Conservation (phyloP, 2,113 vertebrate species). For the Prolemur simus region DNA sequence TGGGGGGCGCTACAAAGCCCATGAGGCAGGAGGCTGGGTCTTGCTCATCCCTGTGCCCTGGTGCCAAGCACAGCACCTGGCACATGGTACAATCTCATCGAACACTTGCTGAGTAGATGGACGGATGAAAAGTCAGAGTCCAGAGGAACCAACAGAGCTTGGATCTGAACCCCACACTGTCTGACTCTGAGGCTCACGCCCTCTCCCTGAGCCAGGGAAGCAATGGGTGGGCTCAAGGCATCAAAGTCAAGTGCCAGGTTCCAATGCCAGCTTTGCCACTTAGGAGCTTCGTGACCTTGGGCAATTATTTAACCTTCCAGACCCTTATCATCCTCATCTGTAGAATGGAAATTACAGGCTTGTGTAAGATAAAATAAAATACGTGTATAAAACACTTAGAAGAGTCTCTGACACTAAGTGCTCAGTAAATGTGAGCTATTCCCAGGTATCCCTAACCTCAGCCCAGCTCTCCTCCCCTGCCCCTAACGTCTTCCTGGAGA, state of each 20-base stretch:
- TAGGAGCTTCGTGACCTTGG: not conserved
- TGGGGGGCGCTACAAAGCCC: not conserved
- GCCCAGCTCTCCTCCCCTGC: not conserved
- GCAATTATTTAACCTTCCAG: not conserved
- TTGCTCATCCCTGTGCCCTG: not conserved
- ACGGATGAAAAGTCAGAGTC: not conserved
- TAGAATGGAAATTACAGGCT: not conserved
- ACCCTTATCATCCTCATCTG: not conserved
- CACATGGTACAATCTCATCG: not conserved
- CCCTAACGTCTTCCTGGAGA: not conserved
- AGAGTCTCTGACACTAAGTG: not conserved
- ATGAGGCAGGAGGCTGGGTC: not conserved
- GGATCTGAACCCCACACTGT: not conserved
- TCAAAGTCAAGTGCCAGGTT: not conserved
- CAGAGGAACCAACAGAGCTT: not conserved
- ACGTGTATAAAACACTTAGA: not conserved
- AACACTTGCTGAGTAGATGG: too few relatives aligned
- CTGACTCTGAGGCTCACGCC: not conserved
- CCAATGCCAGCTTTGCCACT: not conserved
- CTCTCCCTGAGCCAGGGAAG: not conserved
- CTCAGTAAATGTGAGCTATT: not conserved
- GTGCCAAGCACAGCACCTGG: not conserved
- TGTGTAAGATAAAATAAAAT: not conserved
- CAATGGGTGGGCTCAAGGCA: not conserved
- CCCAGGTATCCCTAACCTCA: not conserved